Evolutionary conservation across 2,113 vertebrate genomes (phyloP), one percentile per base, ranked within the genome.

Genomic region (Ciconia stormi): DNA sequence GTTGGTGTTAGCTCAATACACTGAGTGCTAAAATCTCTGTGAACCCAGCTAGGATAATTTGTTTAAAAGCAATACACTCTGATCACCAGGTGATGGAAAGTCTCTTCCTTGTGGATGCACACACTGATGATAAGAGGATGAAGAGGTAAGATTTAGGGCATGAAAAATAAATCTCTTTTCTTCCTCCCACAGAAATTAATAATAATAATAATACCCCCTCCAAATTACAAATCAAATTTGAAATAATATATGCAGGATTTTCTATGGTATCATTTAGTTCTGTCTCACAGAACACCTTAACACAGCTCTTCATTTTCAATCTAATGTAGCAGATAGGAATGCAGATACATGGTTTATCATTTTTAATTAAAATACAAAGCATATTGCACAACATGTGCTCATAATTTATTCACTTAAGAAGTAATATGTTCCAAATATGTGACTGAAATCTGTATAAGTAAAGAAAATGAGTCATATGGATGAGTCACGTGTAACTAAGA

Each of bases 341-440:
- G 8, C 30, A 95, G 71, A 66, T 79, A 80, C 9, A 17, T 17
- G 10, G 42, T 73, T 92, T 90, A 86, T 63, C 9, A 29, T 53
- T 96, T 93, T 90, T 56, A 88, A 95, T 95, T 94, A 96, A 95
- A 97, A 95, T 32, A 95, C 17, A 95, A 91, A 82, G 10, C 16
- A 23, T 36, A 65, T 59, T 63, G 19, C 5, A 11, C 27, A 90
- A 88, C 23, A 63, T 36, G 56, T 47, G 19, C 26, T 95, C 17
- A 29, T 65, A 77, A 85, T 71, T 92, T 81, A 76, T 91, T 96
- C 79, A 72, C 49, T 63, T 34, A 17, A 52, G 47, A 58, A 82
- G 26, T 18, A 69, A 11, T 38, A 44, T 40, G 11, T 73, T 95
- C 50, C 29, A 69, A 87, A 78, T 40, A 71, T 19, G 40, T 84